Conservation (phyloP, 1,140 invertebrate genomes). For the Medauroidea extradentata region DNA sequence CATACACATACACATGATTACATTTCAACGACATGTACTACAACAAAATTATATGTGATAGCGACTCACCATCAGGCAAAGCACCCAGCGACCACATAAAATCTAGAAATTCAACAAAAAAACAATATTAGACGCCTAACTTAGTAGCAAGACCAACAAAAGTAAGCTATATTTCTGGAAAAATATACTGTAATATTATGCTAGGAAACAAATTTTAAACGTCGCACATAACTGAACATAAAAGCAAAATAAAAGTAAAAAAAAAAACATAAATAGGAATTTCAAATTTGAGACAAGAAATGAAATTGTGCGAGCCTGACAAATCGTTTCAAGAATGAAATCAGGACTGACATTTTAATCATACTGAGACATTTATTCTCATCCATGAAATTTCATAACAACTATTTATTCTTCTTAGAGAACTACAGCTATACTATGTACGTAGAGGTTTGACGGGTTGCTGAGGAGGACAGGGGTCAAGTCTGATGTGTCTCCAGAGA, state of each 20-base stretch:
- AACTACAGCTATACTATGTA: too few species aligned
- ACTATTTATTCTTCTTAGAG: conserved; percentile 26
- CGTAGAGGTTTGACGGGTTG: too few species aligned
- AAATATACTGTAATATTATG: not conserved
- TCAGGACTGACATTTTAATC: too few species aligned
- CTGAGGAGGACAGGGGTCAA: too few species aligned
- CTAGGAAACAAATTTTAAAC: not conserved
- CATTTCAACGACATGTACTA: too few species aligned
- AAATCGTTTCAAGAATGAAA: not conserved
- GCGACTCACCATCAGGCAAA: conserved; percentile 87
- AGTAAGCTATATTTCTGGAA: too few species aligned
- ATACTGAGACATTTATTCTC: conserved; percentile 17
- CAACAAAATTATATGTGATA: too few species aligned
- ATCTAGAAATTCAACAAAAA: conserved; percentile 84
- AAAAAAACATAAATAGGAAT: not conserved
- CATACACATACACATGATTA: too few species aligned
- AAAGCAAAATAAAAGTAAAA: conserved; percentile 10
- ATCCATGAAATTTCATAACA: conserved; percentile 60
- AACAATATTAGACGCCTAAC: conserved; percentile 34
- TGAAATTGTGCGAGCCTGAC: not conserved
- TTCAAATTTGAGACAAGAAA: not conserved
- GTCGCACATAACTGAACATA: not conserved
- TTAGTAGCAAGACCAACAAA: not conserved
- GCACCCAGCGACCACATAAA: conserved; percentile 97
- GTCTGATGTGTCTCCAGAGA: too few species aligned